Percentiles rank a stretch among this genome's conserved stretches.
Evolutionary conservation across 1,140 invertebrate species (phyloP).

Genomic region (Drosophila nannoptera): DNA sequence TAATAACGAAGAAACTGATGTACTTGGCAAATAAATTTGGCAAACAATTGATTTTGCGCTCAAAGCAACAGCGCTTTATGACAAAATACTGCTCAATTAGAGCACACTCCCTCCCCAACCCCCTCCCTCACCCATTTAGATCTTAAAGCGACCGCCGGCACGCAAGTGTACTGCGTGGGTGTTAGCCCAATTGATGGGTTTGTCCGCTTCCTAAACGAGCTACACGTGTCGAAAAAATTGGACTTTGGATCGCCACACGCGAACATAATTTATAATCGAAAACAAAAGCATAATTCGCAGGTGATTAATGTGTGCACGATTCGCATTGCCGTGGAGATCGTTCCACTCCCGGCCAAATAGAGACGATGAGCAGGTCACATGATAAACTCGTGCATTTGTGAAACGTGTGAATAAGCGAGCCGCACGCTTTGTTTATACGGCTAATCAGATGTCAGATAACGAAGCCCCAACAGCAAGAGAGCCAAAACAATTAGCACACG

Average conservation of each 20-base stretch:
- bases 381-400: slow-evolving; percentile 66
- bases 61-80: neutral
- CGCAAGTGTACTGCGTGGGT: neutral
- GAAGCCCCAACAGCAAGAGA: slow-evolving; percentile 37
- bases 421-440: slow-evolving; percentile 58
- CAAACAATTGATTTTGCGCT: neutral
- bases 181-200: slow-evolving; percentile 6
- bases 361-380: slow-evolving; percentile 53
- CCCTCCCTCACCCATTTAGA: neutral
- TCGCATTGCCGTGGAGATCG: slow-evolving; percentile 35
- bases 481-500: slow-evolving; percentile 47
- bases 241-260: slow-evolving; percentile 39
- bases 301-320: slow-evolving; percentile 66
- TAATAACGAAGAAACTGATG: neutral
- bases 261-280: slow-evolving; percentile 18
- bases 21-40: neutral
- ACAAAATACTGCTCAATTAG: neutral
- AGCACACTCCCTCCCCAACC: neutral
- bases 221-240: slow-evolving; percentile 33
- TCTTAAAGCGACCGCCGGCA: slow-evolving; percentile 2
- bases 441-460: slow-evolving; percentile 67
- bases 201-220: slow-evolving; percentile 25
- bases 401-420: slow-evolving; percentile 65
- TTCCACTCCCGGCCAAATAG: too few relatives aligned
- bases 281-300: slow-evolving; percentile 36